Base-by-base conservation (phyloP, 2,888 invertebrate genomes). In the Aphidoletes aphidimyza region DNA sequence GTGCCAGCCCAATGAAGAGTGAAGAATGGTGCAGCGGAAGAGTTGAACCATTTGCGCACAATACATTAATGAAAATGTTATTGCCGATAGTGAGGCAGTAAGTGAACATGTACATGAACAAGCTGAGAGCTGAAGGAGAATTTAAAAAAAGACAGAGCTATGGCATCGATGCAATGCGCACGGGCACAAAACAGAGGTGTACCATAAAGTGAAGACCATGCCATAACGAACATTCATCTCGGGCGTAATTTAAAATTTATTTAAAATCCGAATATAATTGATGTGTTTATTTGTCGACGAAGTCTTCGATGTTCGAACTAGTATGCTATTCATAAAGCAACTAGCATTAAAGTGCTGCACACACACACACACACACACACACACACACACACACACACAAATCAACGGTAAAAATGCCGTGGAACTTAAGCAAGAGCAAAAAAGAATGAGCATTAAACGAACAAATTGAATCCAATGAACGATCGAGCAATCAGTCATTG, bases 181-280 rank as follows among this genome's bases (percentile, higher is more conserved):
- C 2, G 22, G 22, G 22, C 22, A 0, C 22, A 22, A 54, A 54
- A 22, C 22, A 22, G 22, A 47, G 17, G 19, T 39, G 47, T 2
- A 47, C 6, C 17, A 9, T 22, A 5, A 22, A 22, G 22, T 8
- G 54, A n/a, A 54, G 54, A 54, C 2, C 3, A 22, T 1, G 54
- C 54, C n/a, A n/a, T n/a, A 54, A 54, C 9, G 54, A 54, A 54
- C 54, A 69, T 69, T 34, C 69, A 69, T 69, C 69, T 69, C 69
- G 30, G 69, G 30, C 69, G 69, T 69, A 54, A 54, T 54, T 54
- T 54, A 22, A 54, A 54, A 54, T 54, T 54, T 54, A 69, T 69
- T 69, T 69, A 69, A 69, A 69, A 69, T 69, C 69, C 26, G 30
- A 69, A 69, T 69, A 69, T 69, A 69, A 69, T 69, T 69, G 69